Conservation (phyloP, 2,113 vertebrate species). For the Callipepla squamata region DNA sequence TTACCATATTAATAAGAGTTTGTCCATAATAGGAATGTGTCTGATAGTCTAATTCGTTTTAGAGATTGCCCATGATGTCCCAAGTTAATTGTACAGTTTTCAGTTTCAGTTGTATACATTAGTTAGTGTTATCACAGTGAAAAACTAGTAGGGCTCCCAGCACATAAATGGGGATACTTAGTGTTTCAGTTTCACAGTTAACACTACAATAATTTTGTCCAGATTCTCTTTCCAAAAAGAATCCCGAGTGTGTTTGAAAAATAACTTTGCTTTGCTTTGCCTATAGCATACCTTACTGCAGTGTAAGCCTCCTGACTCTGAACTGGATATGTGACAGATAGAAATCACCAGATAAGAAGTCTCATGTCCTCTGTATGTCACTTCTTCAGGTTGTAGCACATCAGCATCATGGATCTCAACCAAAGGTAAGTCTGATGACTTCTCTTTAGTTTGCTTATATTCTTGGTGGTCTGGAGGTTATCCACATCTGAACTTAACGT, state of each 20-base stretch:
- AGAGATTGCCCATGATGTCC: neutral
- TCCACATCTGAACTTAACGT: neutral
- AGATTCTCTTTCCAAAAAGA: neutral
- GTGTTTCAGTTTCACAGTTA: neutral
- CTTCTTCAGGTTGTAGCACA: neutral
- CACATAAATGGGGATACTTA: accelerated
- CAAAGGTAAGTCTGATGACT: neutral
- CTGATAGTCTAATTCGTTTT: neutral
- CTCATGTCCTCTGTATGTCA: accelerated
- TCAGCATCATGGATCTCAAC: too few species aligned
- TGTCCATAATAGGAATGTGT: neutral
- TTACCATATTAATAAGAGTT: neutral
- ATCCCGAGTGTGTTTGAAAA: neutral
- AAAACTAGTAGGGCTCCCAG: neutral
- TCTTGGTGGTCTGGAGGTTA: neutral
- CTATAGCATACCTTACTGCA: neutral
- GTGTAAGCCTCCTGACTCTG: neutral
- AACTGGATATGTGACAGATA: neutral
- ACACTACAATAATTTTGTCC: neutral
- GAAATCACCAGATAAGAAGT: neutral
- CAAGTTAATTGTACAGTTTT: neutral
- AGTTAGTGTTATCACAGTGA: accelerated
- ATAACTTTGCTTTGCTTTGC: accelerated
- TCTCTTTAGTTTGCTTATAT: neutral
- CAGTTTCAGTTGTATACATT: neutral